These are phyloP conservation scores for Lepidurus arcticus DNA, from an alignment of 1,140 invertebrate species.

Conservation along the genomic window DNA sequence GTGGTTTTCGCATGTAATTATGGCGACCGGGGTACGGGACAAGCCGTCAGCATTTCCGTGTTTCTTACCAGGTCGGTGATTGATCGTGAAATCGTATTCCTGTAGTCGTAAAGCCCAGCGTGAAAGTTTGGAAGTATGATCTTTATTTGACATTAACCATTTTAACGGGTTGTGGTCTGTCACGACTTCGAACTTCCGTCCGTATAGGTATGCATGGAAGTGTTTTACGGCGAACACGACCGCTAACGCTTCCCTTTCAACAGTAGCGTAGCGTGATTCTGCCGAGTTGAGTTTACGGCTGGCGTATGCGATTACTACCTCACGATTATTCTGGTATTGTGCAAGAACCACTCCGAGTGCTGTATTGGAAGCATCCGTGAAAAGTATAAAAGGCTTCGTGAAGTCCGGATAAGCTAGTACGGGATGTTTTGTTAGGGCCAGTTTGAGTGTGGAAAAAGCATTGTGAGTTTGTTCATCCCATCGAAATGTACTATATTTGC, in stretches of 20 bases:
- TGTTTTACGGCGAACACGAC: background rate
- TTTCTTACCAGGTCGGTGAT: no score
- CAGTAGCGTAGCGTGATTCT: background rate
- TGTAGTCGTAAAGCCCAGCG: background rate
- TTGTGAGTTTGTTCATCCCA: constrained; percentile 41
- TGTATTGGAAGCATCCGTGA: constrained; percentile 23
- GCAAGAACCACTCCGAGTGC: background rate
- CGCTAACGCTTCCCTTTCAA: background rate
- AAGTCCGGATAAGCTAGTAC: constrained; percentile 41
- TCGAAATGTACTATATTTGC: constrained; percentile 40
- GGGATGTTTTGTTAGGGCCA: constrained; percentile 36
- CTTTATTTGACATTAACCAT: background rate
- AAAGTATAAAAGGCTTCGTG: constrained; percentile 38
- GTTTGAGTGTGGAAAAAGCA: constrained; percentile 36
- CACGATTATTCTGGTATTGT: background rate
- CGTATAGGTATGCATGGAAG: background rate
- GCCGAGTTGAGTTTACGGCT: constrained; percentile 5
- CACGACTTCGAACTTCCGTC: background rate
- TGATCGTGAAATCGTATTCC: no score
- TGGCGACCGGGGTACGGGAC: no score
- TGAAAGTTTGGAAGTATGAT: background rate
- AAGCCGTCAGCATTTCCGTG: no score
- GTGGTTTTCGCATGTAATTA: background rate
- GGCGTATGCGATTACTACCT: background rate
- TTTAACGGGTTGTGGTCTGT: background rate